Conservation (phyloP, 2,888 invertebrate species). For the Meliscaeva auricollis region DNA sequence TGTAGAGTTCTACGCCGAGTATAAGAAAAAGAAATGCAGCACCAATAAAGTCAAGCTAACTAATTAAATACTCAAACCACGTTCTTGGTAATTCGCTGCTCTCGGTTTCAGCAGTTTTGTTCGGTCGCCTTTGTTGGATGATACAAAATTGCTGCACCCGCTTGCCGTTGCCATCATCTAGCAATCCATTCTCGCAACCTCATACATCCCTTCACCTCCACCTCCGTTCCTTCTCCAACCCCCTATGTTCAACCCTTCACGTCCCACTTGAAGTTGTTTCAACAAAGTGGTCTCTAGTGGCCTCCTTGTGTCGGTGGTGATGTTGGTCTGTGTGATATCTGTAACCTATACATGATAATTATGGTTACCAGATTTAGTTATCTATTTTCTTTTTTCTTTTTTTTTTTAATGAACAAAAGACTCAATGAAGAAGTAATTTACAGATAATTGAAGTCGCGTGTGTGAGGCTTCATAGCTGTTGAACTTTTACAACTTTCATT, state of each 20-base stretch:
- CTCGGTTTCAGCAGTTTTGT: slow-evolving; percentile 74
- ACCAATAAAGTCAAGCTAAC: slow-evolving; percentile 73
- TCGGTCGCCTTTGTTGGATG: slow-evolving; percentile 74
- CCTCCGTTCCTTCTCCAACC: not conserved
- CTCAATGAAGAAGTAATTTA: not conserved
- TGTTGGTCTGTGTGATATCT: slow-evolving; percentile 74
- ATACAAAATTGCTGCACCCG: slow-evolving; percentile 74
- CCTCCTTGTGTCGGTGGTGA: slow-evolving; percentile 71
- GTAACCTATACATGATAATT: slow-evolving; percentile 68
- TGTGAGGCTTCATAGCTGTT: not conserved
- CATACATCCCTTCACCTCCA: slow-evolving; percentile 21
- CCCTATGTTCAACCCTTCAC: slow-evolving; percentile 12
- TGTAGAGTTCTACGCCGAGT: not conserved
- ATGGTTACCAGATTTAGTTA: slow-evolving; percentile 35
- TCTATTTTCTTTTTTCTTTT: not conserved
- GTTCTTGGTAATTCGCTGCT: slow-evolving; percentile 75
- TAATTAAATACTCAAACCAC: slow-evolving; percentile 76
- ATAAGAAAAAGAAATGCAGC: slow-evolving; percentile 71
- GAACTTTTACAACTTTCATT: not conserved
- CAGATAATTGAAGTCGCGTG: not conserved
- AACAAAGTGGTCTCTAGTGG: slow-evolving; percentile 75
- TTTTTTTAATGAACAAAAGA: not conserved
- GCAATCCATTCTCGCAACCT: slow-evolving; percentile 53
- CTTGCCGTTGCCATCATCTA: slow-evolving; percentile 70
- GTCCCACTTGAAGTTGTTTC: slow-evolving; percentile 67